These are phyloP conservation scores for Bombus superbus DNA, from an alignment of 1,140 invertebrate genomes.

Conservation along the genomic window DNA sequence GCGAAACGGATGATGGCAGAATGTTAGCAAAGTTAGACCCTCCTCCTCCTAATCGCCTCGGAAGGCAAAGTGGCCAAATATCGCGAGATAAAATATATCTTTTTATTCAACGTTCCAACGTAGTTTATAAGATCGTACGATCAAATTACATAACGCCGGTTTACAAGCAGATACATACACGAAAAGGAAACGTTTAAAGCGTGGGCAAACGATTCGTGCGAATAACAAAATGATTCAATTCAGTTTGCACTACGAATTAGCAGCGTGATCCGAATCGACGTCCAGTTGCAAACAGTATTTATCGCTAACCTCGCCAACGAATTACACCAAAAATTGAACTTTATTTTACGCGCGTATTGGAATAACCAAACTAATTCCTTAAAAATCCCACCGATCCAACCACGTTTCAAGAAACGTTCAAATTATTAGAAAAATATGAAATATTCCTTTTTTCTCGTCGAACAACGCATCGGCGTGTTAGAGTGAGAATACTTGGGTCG, in stretches of 20 bases:
- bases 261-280: not conserved
- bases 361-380: no score
- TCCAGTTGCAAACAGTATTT: not conserved
- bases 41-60: not conserved
- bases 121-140: not conserved
- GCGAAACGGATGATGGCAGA: not conserved
- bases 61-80: not conserved
- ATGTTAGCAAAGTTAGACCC: not conserved
- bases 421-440: no score
- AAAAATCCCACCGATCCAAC: no score
- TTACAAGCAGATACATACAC: no score
- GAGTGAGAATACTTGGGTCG: no score
- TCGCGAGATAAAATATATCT: not conserved
- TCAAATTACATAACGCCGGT: not conserved
- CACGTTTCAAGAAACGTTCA: no score
- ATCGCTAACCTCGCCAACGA: not conserved
- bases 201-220: not conserved
- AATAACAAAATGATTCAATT: not conserved
- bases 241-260: not conserved
- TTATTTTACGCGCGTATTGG: no score
- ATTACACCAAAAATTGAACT: not conserved
- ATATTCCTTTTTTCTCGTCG: no score
- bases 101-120: not conserved
- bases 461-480: no score
- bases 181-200: not conserved